Conservation (phyloP, 2,888 invertebrate species). For the Odontocerum albicorne region DNA sequence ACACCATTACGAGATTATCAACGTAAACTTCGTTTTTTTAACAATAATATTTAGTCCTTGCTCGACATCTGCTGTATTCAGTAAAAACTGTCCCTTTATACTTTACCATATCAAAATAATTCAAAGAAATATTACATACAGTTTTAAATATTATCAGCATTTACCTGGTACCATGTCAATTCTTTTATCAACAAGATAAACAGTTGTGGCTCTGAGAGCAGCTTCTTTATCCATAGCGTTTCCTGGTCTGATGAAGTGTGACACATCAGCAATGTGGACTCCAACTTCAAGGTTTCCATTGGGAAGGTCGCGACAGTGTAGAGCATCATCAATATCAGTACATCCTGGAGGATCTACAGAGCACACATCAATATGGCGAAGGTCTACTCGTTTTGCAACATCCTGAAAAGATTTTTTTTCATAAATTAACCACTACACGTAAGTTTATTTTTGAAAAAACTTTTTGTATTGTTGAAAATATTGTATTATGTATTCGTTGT, state of each 20-base stretch:
- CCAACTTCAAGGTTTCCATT: conserved; percentile 84
- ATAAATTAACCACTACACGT: no score
- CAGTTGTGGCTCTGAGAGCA: conserved; percentile 91
- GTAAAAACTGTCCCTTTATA: no score
- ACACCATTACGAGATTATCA: no score
- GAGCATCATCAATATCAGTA: conserved; percentile 98
- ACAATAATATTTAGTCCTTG: no score
- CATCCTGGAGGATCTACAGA: conserved; percentile 98
- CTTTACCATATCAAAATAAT: no score
- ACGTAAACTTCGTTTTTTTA: no score
- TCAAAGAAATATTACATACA: not conserved
- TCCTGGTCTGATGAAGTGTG: conserved; percentile 92
- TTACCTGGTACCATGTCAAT: conserved; percentile 84
- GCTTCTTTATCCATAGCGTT: conserved; percentile 94
- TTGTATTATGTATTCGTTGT: no score
- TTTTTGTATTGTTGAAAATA: no score
- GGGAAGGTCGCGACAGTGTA: conserved; percentile 80
- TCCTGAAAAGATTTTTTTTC: no score
- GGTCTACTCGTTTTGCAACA: conserved; percentile 74
- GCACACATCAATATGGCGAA: conserved; percentile 84
- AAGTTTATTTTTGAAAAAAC: no score
- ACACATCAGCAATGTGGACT: conserved; percentile 98
- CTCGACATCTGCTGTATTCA: no score
- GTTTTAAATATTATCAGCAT: no score
- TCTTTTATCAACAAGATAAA: conserved; percentile 91